Evolutionary conservation across 2,888 invertebrate genomes (phyloP).

Genomic region (Diarsia dahlii): DNA sequence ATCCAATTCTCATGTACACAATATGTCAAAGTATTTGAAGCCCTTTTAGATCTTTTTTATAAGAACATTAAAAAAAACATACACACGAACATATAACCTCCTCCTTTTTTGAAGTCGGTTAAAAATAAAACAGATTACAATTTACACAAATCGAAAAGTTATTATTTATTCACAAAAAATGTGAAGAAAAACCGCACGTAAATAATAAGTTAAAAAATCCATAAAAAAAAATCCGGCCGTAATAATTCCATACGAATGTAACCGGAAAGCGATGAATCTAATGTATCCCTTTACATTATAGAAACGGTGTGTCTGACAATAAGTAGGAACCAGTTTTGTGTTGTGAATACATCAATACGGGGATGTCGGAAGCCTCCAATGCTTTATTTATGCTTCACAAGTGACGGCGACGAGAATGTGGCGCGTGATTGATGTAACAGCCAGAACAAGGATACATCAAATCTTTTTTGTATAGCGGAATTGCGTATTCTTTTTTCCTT

Average conservation of each 20-base stretch:
- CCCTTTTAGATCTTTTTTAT: slow-evolving; percentile 17
- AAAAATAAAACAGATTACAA: slow-evolving; percentile 19
- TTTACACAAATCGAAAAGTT: slow-evolving; percentile 20
- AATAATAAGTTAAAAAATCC: slow-evolving; percentile 41
- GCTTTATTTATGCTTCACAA: slow-evolving; percentile 83
- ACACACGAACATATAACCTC: too few relatives aligned
- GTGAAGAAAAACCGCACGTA: slow-evolving; percentile 12
- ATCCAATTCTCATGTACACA: slow-evolving; percentile 28
- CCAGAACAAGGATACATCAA: slow-evolving; percentile 81
- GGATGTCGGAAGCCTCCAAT: slow-evolving; percentile 81
- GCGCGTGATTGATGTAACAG: slow-evolving; percentile 83
- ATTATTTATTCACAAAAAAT: slow-evolving; percentile 3
- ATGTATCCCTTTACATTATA: slow-evolving; percentile 69
- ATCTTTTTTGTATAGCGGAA: slow-evolving; percentile 77
- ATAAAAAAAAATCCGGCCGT: slow-evolving; percentile 19
- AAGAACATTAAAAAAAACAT: too few relatives aligned
- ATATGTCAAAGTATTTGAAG: slow-evolving; percentile 1
- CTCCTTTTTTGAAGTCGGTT: too few relatives aligned
- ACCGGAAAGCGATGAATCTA: slow-evolving; percentile 68
- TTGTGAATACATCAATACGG: slow-evolving; percentile 84
- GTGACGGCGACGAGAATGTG: slow-evolving; percentile 80
- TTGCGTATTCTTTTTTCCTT: slow-evolving; percentile 71
- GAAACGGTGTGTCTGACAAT: slow-evolving; percentile 77
- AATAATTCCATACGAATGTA: slow-evolving; percentile 49
- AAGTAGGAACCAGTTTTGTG: slow-evolving; percentile 78